A percentile compares a stretch with the other conserved stretches of the same genome.
phyloP scores from a whole-genome alignment of 2,797 vertebrate species.

The Scleropages formosus region DNA sequence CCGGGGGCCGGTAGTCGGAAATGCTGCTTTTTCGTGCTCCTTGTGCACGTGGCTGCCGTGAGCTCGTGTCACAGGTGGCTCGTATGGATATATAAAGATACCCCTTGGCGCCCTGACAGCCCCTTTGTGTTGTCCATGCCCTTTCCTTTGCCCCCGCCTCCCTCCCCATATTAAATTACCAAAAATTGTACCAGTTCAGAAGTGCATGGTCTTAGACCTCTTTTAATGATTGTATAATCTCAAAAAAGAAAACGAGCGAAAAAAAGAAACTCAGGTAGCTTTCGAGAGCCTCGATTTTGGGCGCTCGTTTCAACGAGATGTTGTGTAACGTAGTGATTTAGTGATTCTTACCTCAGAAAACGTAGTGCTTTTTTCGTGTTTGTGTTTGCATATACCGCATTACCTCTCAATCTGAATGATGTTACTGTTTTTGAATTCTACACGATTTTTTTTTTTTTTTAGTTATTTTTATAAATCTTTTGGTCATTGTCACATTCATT shows the following conservation, averaged over 20 bases:
- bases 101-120: no score
- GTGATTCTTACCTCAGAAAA: constrained; percentile 71
- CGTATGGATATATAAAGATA: no score
- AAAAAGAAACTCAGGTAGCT: constrained; percentile 79
- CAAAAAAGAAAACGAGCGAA: constrained; percentile 47
- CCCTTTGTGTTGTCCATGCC: neutral
- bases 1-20: neutral
- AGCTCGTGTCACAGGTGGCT: no score
- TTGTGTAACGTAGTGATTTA: constrained; percentile 68
- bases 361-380: constrained; percentile 58
- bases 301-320: constrained; percentile 77
- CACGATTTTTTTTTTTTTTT: constrained; percentile 50
- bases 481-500: constrained; percentile 45
- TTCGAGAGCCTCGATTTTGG: constrained; percentile 63
- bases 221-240: constrained; percentile 86
- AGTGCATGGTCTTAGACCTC: constrained; percentile 81
- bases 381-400: constrained; percentile 45
- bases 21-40: no score
- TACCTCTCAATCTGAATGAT: constrained; percentile 41
- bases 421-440: constrained; percentile 57
- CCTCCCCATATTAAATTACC: constrained; percentile 28
- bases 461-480: constrained; percentile 50
- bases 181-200: constrained; percentile 62
- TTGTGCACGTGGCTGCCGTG: no score
- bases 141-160: neutral